Percentiles rank a stretch among this genome's conserved stretches.
phyloP scores from a whole-genome alignment of 1,140 invertebrate species.

The Tachypleus tridentatus region DNA sequence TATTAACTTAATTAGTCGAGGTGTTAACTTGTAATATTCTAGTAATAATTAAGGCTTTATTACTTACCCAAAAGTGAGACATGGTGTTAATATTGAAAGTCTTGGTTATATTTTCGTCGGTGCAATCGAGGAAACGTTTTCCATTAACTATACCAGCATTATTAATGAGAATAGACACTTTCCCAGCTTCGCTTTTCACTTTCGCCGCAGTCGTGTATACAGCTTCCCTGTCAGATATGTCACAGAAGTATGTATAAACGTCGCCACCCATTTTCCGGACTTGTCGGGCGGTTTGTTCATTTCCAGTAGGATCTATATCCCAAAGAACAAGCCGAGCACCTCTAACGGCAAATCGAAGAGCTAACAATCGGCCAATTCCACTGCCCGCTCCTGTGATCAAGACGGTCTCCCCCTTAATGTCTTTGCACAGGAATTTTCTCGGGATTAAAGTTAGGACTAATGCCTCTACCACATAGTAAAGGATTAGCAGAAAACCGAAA shows the following conservation, averaged over 20 bases:
- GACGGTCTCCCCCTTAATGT: slow-evolving; percentile 19
- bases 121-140: slow-evolving; percentile 61
- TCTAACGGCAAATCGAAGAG: slow-evolving; percentile 20
- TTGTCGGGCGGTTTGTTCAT: slow-evolving; percentile 20
- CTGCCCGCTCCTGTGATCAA: slow-evolving; percentile 28
- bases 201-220: slow-evolving; percentile 67
- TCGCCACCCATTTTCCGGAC: neutral
- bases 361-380: slow-evolving; percentile 26
- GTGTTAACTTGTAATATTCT: too few relatives aligned
- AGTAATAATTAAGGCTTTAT: too few relatives aligned
- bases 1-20: too few relatives aligned
- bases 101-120: slow-evolving; percentile 50
- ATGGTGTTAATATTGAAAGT: slow-evolving; percentile 49
- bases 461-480: slow-evolving; percentile 14
- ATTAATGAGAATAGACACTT: slow-evolving; percentile 79
- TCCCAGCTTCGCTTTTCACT: slow-evolving; percentile 68
- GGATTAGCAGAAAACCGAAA: too few relatives aligned
- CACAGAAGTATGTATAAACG: slow-evolving; percentile 36
- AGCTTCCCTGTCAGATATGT: slow-evolving; percentile 60
- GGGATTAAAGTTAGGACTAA: slow-evolving; percentile 38
- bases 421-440: slow-evolving; percentile 30
- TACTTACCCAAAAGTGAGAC: slow-evolving; percentile 51
- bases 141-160: slow-evolving; percentile 88
- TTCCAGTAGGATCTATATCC: slow-evolving; percentile 24
- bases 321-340: slow-evolving; percentile 25